Conservation (phyloP, 37 sponge, comb jelly and placozoan genomes). For the Cliona cf. orientalis region DNA sequence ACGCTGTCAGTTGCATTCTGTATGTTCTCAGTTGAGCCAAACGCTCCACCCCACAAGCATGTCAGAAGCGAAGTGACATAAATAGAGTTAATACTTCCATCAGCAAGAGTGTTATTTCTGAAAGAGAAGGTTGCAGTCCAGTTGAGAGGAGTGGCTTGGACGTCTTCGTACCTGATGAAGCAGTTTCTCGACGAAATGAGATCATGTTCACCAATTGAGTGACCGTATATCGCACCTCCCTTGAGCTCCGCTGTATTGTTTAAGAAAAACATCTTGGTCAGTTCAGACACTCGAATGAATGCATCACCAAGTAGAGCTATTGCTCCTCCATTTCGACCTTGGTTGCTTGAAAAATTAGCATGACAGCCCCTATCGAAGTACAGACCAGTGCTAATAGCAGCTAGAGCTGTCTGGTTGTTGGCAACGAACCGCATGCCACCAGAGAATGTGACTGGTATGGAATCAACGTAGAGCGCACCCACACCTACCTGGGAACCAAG, state of each 20-base stretch:
- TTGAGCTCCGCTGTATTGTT: conserved; percentile 50
- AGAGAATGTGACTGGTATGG: conserved; percentile 31
- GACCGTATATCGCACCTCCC: conserved; percentile 73
- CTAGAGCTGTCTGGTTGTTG: conserved; percentile 57
- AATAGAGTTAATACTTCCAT: conserved; percentile 40
- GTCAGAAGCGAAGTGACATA: conserved; percentile 67
- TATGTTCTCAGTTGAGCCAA: conserved; percentile 1
- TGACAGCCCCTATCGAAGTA: not conserved
- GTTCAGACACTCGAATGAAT: conserved; percentile 21
- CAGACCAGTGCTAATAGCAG: conserved; percentile 16
- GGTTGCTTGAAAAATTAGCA: conserved; percentile 32
- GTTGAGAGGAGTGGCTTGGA: not conserved
- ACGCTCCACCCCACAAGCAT: conserved; percentile 50
- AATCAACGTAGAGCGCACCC: conserved; percentile 59
- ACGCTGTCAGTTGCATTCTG: no score
- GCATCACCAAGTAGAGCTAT: conserved; percentile 61
- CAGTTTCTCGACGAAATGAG: conserved; percentile 71
- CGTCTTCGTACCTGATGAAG: conserved; percentile 51
- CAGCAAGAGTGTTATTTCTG: conserved; percentile 34
- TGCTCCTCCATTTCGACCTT: conserved; percentile 63
- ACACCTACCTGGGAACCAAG: conserved; percentile 18
- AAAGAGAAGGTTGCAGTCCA: conserved; percentile 58
- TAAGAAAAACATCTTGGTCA: conserved; percentile 7
- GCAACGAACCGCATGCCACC: conserved; percentile 7
- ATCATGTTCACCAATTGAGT: conserved; percentile 49